Conservation (phyloP, 2,113 vertebrate species). For the Eulemur rufifrons region DNA sequence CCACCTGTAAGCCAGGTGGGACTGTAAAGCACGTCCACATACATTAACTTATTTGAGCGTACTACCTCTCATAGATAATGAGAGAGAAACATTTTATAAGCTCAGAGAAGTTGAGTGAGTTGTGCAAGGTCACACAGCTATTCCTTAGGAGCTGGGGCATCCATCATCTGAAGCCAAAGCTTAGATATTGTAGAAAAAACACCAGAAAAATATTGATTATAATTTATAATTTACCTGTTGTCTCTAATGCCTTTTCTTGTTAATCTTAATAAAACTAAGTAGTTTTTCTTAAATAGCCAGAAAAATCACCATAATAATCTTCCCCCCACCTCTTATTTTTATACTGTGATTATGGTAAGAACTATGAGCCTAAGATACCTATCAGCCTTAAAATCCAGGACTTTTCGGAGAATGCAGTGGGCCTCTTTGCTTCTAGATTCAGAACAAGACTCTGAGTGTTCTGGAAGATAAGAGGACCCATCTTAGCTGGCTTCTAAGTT, state of each 20-base stretch:
- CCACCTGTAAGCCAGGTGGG: neutral
- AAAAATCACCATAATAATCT: slow-evolving; percentile 30
- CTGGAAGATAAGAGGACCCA: neutral
- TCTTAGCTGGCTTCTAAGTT: slow-evolving; percentile 16
- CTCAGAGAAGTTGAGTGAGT: slow-evolving; percentile 54
- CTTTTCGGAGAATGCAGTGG: slow-evolving; percentile 2
- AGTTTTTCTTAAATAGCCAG: slow-evolving; percentile 22
- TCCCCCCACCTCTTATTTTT: neutral
- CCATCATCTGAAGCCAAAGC: neutral
- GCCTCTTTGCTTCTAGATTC: neutral
- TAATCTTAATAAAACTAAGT: slow-evolving; percentile 40
- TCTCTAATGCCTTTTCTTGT: slow-evolving; percentile 11
- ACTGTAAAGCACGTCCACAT: neutral
- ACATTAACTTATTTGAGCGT: slow-evolving; percentile 12
- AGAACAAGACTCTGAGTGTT: slow-evolving; percentile 1
- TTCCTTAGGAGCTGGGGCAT: slow-evolving; percentile 30
- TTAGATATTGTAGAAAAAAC: slow-evolving; percentile 28
- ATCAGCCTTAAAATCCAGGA: slow-evolving; percentile 9
- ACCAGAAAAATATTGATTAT: neutral
- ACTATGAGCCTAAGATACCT: neutral
- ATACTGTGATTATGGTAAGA: neutral
- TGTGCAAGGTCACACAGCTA: slow-evolving; percentile 21
- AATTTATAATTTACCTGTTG: slow-evolving; percentile 43
- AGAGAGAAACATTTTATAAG: neutral
- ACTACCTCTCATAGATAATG: neutral